Evolutionary conservation across 2,113 vertebrate genomes (phyloP).

Genomic region (Pedionomus torquatus): DNA sequence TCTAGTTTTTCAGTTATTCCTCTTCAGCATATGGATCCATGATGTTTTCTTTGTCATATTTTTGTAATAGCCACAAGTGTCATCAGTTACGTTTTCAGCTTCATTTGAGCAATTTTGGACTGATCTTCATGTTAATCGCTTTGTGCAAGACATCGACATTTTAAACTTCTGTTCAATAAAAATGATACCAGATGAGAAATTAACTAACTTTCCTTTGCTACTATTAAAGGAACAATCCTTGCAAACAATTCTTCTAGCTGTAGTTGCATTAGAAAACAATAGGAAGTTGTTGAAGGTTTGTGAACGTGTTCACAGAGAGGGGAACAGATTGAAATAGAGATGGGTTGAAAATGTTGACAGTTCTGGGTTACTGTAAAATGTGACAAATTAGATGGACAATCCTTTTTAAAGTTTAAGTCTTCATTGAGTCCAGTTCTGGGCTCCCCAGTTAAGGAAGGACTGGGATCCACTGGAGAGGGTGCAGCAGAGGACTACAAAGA

Average conservation of each 20-base stretch:
- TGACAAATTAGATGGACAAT: not conserved
- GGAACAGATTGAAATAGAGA: not conserved
- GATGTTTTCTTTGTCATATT: not conserved
- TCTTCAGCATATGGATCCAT: not conserved
- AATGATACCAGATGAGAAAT: not conserved
- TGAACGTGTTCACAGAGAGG: not conserved
- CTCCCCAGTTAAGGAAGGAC: too few relatives aligned
- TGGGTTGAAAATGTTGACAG: not conserved
- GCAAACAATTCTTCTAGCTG: not conserved
- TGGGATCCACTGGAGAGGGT: too few relatives aligned
- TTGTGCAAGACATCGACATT: not conserved
- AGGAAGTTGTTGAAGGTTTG: not conserved
- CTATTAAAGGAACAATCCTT: not conserved
- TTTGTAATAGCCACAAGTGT: not conserved
- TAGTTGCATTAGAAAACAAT: not conserved
- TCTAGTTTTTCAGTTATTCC: not conserved
- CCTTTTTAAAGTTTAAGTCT: not conserved
- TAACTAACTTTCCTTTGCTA: not conserved
- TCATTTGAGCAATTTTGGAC: not conserved
- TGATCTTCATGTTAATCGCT: not conserved
- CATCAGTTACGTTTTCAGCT: not conserved
- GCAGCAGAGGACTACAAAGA: too few relatives aligned
- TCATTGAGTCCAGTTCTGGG: not conserved
- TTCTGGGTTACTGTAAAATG: not conserved
- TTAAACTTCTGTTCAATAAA: not conserved